Conservation (phyloP, 2,888 invertebrate species). For the Tetropium fuscum region DNA sequence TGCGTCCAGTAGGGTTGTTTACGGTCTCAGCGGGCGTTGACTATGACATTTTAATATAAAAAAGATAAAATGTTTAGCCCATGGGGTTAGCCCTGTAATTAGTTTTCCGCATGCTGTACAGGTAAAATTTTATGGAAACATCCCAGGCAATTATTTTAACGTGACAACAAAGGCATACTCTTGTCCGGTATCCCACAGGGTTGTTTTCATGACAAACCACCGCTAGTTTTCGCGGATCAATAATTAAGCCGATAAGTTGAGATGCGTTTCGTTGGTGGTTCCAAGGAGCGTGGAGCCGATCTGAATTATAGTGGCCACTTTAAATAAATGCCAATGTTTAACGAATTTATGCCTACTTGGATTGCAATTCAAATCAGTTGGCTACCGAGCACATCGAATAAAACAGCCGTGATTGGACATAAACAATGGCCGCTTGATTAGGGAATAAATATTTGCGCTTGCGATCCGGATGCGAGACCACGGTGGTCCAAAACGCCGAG, state of each 20-base stretch:
- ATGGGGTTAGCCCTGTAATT: too few species aligned
- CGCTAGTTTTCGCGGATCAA: constrained; percentile 17
- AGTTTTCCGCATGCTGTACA: too few species aligned
- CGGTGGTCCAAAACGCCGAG: constrained; percentile 61
- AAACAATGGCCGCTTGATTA: constrained; percentile 64
- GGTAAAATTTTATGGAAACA: too few species aligned
- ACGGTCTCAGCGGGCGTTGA: too few species aligned
- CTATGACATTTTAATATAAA: too few species aligned
- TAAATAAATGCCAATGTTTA: constrained; percentile 62
- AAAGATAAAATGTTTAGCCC: too few species aligned
- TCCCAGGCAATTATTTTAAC: too few species aligned
- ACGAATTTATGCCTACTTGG: constrained; percentile 61
- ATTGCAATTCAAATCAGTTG: constrained; percentile 64
- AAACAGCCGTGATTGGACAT: constrained; percentile 61
- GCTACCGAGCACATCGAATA: constrained; percentile 56
- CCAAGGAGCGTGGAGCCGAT: constrained; percentile 29
- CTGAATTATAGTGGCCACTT: constrained; percentile 59
- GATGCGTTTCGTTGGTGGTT: constrained; percentile 24
- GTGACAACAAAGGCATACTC: constrained; percentile 9
- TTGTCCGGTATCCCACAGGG: constrained; percentile 14
- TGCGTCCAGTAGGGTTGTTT: too few species aligned
- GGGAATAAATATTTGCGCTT: constrained; percentile 60
- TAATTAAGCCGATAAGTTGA: constrained; percentile 31
- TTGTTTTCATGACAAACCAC: constrained; percentile 10
- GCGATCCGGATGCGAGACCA: constrained; percentile 54